phyloP scores from a whole-genome alignment of 2,888 invertebrate species.

The Pemphredon lugubris region DNA sequence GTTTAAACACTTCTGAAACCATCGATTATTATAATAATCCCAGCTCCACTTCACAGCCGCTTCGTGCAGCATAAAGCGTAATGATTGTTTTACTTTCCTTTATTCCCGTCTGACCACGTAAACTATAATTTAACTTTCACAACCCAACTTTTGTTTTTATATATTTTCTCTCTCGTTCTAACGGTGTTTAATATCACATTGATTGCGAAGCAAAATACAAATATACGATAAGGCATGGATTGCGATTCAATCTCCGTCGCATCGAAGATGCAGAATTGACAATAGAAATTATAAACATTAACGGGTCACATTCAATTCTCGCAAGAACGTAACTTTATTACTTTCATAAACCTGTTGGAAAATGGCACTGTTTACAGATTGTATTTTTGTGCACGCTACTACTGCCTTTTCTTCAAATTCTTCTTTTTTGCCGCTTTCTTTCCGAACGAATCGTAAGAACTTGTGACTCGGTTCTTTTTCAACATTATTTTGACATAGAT shows the following conservation, averaged over 20 bases:
- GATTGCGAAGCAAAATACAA: no score
- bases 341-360: constrained; percentile 59
- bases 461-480: constrained; percentile 6
- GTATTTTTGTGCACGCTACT: constrained; percentile 38
- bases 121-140: no score
- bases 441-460: constrained; percentile 8
- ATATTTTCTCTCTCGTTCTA: no score
- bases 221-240: no score
- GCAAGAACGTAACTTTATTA: constrained; percentile 62
- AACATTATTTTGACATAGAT: constrained; percentile 39
- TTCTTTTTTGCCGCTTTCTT: constrained; percentile 2
- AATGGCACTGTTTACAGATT: constrained; percentile 60
- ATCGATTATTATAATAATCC: no score
- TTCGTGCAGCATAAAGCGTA: no score
- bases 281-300: constrained; percentile 58
- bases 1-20: no score
- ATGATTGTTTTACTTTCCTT: no score
- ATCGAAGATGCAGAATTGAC: constrained; percentile 54
- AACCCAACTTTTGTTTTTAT: no score
- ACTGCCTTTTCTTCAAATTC: constrained; percentile 11
- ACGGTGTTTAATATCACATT: no score
- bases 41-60: no score
- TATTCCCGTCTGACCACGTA: no score
- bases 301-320: constrained; percentile 53
- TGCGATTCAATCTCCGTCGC: constrained; percentile 6